Evolutionary conservation across 2,113 vertebrate genomes (phyloP), one percentile per base, ranked within the genome.

Genomic region (Poecilia latipinna): DNA sequence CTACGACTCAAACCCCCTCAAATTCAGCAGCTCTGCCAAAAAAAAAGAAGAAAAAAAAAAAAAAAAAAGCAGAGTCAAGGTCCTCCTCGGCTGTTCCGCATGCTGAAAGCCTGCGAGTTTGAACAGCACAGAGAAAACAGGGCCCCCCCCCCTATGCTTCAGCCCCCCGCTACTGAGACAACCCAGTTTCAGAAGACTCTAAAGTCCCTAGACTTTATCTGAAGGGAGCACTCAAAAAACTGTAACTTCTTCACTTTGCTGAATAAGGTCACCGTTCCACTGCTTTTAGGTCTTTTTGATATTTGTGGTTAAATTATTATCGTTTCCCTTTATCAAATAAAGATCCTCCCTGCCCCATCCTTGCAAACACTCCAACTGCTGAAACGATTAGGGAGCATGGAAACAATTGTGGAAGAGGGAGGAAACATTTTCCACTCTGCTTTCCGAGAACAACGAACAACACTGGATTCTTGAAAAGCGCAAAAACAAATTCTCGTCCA

Each of bases 1-100:
- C 90, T 84, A 74, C 73, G 51, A 77, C 89, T 92, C 88, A 89
- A 88, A 89, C 80, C 75, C 79, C 79, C 83, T 82, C 84, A 88
- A 87, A 90, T 82, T 78, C 62, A 66, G 83, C 88, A 85, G 86
- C 80, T 61, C 73, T 29, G 62, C 72, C 64, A 68, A 81, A 84
- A 68, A 75, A 71, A 54, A 8, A 37, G 0, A 28, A 29, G 29
- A 29, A 29, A 29, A 29, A 29, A 29, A 3, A 32, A 26, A 32
- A 37, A 44, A 65, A 62, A 54, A 60, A 68, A 68, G 29, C 37
- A 51, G 44, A 79, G 75, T 74, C 78, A 74, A 83, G 79, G 67
- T 70, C 64, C 73, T 87, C 15, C 70, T 86, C 17, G 69, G 81
- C 87, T 89, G 86, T 68, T 87, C 82, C 74, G 84, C 86, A 90